Base-by-base conservation (phyloP, 2,888 invertebrate species). In the Amaurobius ferox region DNA sequence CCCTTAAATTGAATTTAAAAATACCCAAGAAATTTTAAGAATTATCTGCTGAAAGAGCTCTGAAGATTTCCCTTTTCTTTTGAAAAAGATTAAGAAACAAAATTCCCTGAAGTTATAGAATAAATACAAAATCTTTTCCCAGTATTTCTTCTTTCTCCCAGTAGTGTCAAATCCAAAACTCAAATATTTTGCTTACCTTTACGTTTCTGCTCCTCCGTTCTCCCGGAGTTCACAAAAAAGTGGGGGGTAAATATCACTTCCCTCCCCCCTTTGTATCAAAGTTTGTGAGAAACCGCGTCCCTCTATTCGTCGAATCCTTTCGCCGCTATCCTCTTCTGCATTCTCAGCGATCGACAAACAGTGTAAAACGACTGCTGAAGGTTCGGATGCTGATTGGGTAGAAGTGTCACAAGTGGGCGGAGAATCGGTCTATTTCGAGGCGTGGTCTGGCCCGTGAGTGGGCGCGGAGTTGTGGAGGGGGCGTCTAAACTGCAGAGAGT, bases 341-440 rank as follows among this genome's bases (percentile, higher is more conserved):
- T 32, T 55, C 73, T 70, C 48, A 19, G n/a, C 64, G 23, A 48
- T 67, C 77, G 62, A 48, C 71, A 66, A 76, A 70, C 70, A 62
- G 40, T 48, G 16, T 0, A 29, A 32, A 7, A 44, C 19, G 16
- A 11, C n/a, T 11, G 44, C 16, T 19, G 26, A 13, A 11, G 30
- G 6, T 13, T 39, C 35, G 55, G 11, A n/a, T 23, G 32, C 19
- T 48, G 39, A 86, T 86, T 86, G 85, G 85, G 23, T 29, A 5
- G 44, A 86, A 86, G 85, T 86, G 71, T 19, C 16, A 2, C 30
- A 9, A 9, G 39, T 9, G 16, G 78, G 78, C 40, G 78, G 68
- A 23, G 23, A 29, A 11, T 7, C 28, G 1, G 0, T 6, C n/a
- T 11, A 1, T n/a, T n/a, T 0, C 7, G 67, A 39, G 40, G 32